These are phyloP conservation scores for Gallinago jamesoni DNA, from an alignment of 2,113 vertebrate genomes.

Conservation along the genomic window DNA sequence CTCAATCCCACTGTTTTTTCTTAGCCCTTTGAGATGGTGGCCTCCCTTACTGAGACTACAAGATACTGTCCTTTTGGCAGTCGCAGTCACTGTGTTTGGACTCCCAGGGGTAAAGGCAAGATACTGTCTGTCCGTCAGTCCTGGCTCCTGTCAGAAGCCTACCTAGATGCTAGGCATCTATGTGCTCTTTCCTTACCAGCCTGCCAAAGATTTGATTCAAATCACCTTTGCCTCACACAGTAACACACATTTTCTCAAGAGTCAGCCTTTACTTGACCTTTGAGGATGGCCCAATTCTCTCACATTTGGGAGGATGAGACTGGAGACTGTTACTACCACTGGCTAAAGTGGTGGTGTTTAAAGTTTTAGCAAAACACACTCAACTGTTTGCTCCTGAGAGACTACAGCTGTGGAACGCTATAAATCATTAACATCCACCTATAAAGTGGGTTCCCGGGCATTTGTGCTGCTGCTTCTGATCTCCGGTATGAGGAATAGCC, in stretches of 20 bases:
- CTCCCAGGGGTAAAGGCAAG: neutral
- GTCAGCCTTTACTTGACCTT: neutral
- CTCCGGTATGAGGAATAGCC: neutral
- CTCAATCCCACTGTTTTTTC: neutral
- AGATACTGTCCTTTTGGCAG: neutral
- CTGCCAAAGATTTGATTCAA: neutral
- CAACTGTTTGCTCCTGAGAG: neutral
- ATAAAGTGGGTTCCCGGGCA: neutral
- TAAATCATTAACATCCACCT: conserved; percentile 33
- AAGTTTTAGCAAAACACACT: conserved; percentile 24
- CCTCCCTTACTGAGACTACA: neutral
- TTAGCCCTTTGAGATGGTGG: neutral
- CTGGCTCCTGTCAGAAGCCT: neutral
- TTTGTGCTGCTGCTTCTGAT: neutral
- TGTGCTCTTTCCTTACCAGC: neutral
- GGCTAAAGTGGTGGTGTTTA: neutral
- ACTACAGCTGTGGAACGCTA: neutral
- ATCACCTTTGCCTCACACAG: neutral
- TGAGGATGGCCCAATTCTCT: neutral
- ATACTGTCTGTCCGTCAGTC: neutral
- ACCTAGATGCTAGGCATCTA: neutral
- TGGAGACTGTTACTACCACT: neutral
- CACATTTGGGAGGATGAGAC: neutral
- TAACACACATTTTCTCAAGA: neutral
- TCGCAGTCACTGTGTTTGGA: neutral